Conservation (phyloP, 2,797 vertebrate genomes). For the Labroides dimidiatus region DNA sequence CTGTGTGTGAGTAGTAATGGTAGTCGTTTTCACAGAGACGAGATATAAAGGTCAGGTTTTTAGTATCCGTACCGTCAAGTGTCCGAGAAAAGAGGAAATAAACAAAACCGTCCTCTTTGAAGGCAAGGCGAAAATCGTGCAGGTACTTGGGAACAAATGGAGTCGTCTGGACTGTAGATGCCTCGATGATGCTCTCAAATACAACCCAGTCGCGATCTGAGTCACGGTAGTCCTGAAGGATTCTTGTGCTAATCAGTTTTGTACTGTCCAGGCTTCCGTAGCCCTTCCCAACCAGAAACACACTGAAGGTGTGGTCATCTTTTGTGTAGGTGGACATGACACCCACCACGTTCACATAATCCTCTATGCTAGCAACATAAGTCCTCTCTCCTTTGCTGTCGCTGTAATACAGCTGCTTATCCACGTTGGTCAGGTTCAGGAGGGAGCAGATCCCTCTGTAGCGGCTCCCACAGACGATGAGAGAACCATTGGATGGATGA, state of each 20-base stretch:
- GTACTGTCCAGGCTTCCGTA: slow-evolving; percentile 91
- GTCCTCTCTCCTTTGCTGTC: slow-evolving; percentile 93
- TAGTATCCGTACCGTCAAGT: slow-evolving; percentile 84
- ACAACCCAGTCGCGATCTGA: slow-evolving; percentile 80
- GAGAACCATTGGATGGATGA: slow-evolving; percentile 81
- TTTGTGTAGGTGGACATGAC: slow-evolving; percentile 86
- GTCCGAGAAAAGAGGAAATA: slow-evolving; percentile 96
- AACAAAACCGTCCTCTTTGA: slow-evolving; percentile 88
- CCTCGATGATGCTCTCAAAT: slow-evolving; percentile 94
- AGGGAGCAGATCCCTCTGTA: slow-evolving; percentile 95
- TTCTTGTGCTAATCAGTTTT: slow-evolving; percentile 96
- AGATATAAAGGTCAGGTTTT: slow-evolving; percentile 90
- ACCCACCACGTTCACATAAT: slow-evolving; percentile 91
- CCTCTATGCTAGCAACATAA: slow-evolving; percentile 95
- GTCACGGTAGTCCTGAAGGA: slow-evolving; percentile 86
- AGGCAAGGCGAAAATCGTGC: slow-evolving; percentile 91
- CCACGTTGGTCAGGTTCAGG: slow-evolving; percentile 88
- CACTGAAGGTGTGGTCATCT: slow-evolving; percentile 61
- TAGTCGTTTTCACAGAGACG: slow-evolving; percentile 91
- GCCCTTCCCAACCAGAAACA: slow-evolving; percentile 95
- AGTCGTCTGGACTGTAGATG: slow-evolving; percentile 90
- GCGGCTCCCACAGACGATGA: slow-evolving; percentile 94
- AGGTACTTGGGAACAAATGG: slow-evolving; percentile 88
- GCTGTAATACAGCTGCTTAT: slow-evolving; percentile 87
- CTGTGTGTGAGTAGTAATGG: slow-evolving; percentile 94